Evolutionary conservation across 2,888 invertebrate species (phyloP), one percentile per base, ranked within the genome.

Genomic region (Cerastis leucographa): DNA sequence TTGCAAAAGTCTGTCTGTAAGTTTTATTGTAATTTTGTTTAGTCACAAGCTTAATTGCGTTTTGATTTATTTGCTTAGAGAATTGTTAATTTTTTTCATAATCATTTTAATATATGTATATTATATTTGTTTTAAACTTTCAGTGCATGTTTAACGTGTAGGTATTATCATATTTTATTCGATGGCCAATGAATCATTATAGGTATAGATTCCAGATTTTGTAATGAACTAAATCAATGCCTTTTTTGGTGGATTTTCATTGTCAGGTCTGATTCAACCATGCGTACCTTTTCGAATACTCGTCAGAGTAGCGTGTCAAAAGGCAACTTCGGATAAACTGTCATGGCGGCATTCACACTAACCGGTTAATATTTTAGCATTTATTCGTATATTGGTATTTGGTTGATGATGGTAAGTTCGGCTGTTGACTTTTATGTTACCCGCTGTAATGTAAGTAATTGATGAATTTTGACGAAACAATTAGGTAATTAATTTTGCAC

Each of bases 321-420:
- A 68, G 76, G 84, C 40, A 74, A 76, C 88, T 84, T 84, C 35
- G 54, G 77, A 77, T 68, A 80, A 75, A 71, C 67, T 81, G 79
- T 74, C 84, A 78, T 70, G 74, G 81, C 71, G 67, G 72, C 65
- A 70, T 86, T 88, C 85, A 84, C 87, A 88, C 88, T 84, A 84
- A 84, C 71, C 72, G 76, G 87, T 88, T 78, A 79, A 88, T 86
- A 86, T 81, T 84, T 35, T 35, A 35, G 35, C 35, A 35, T 35
- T 35, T 35, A 35, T 3, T 35, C 35, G 35, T 35, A 35, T 35
- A 35, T 35, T 35, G 35, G n/a, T n/a, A n/a, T n/a, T n/a, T n/a
- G n/a, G 3, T 80, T 71, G 46, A 40, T 78, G 66, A 78, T 67
- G 72, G 56, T 69, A 80, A 56, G 19, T 64, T 72, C 29, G 25